Evolutionary conservation across 2,888 invertebrate species (phyloP), one percentile per base, ranked within the genome.

Genomic region (Thumatha senex): DNA sequence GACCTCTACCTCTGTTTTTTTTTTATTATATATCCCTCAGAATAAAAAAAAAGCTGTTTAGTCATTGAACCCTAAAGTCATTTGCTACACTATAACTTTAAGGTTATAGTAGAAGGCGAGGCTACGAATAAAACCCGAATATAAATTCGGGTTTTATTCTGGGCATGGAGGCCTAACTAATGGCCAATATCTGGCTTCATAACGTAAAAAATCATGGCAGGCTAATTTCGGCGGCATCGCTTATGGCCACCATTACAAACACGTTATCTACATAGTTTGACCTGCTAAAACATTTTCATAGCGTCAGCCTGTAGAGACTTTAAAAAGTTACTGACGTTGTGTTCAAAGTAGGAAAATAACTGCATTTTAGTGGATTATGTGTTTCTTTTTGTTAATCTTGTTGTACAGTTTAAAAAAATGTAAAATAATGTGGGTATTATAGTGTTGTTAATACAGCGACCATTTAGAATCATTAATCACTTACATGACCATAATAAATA

Each of bases 131-230:
- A n/a, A n/a, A 5, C 18, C 29, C 24, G 30, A 34, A 42, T 46
- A 44, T 57, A 66, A 59, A 58, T 54, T 69, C 10, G 41, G 43
- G 61, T 55, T 54, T 50, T 58, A 69, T 69, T 57, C 47, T 34
- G 54, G 40, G 30, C 42, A 65, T 54, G 53, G 56, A 61, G 41
- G 62, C 53, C 24, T 45, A 57, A 34, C 31, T 45, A 61, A 59
- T 66, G 42, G 15, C 15, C 52, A 49, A 69, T 66, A 69, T 62
- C 56, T 57, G 40, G 33, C 34, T 48, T 51, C 56, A 52, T 54
- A 56, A 54, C 53, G 48, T 62, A 51, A 62, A 64, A 69, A 49
- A 30, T 51, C 49, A 46, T 46, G 50, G 55, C 50, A 46, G 33
- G 3, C 52, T 59, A 69, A 66, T 66, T 69, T 49, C 47, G 50